These are phyloP conservation scores for Heptranchias perlo DNA, from an alignment of 2,113 vertebrate genomes.

Conservation along the genomic window DNA sequence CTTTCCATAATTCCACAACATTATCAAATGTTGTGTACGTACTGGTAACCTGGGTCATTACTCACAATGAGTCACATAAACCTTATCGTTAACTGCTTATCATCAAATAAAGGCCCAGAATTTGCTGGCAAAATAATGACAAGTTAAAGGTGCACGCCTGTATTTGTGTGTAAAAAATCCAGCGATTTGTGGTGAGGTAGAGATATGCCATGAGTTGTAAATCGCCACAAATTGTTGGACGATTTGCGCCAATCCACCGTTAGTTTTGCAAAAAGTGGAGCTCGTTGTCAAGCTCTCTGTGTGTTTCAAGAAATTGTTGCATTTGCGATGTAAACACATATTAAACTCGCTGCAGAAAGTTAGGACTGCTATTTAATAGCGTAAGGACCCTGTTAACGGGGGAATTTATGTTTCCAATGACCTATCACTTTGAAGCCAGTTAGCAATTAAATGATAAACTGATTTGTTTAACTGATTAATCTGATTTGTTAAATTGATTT, in stretches of 20 bases:
- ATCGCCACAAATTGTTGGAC: background rate
- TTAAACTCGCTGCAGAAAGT: background rate
- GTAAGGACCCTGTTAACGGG: background rate
- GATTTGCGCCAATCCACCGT: too few relatives aligned
- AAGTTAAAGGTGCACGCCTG: background rate
- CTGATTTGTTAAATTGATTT: background rate
- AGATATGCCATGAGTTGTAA: background rate
- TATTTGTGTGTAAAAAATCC: background rate
- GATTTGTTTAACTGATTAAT: background rate
- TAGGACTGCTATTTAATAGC: background rate
- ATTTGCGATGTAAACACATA: background rate
- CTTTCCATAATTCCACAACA: background rate
- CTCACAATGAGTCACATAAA: background rate
- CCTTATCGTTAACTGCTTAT: background rate
- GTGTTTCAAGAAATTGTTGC: background rate
- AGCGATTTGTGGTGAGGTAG: background rate
- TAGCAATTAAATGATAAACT: background rate
- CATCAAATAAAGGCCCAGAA: background rate
- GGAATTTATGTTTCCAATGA: background rate
- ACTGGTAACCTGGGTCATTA: background rate
- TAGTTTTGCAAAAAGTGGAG: too few relatives aligned
- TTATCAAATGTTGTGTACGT: background rate
- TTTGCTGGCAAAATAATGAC: background rate
- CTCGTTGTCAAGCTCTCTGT: background rate
- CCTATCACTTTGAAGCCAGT: background rate